A percentile compares a stretch with the other conserved stretches of the same genome.
These are phyloP conservation scores for Sebastes steindachneri DNA, from an alignment of 2,797 vertebrate species.

Conservation along the genomic window DNA sequence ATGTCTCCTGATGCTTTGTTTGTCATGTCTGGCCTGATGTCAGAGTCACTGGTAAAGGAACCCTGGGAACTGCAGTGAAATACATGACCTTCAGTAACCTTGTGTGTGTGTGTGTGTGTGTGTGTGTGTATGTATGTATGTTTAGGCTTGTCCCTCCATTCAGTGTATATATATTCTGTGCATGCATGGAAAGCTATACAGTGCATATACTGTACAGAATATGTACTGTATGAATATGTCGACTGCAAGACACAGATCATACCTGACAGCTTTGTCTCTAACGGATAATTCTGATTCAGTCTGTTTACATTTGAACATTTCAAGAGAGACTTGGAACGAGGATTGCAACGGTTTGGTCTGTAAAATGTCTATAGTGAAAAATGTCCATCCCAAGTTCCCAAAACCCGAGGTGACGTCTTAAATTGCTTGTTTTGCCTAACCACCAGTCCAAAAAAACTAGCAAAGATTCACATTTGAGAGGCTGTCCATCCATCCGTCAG, in stretches of 20 bases:
- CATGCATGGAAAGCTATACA: background rate
- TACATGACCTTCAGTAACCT: slow-evolving; percentile 6
- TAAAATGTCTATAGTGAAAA: background rate
- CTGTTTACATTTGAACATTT: background rate
- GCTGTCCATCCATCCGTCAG: background rate
- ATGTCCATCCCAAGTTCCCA: background rate
- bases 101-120: background rate
- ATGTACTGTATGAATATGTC: background rate
- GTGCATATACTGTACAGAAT: background rate
- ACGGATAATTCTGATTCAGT: background rate
- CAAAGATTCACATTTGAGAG: background rate
- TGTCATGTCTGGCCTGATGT: slow-evolving; percentile 24
- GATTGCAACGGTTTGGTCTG: background rate
- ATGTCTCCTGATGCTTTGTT: slow-evolving; percentile 16
- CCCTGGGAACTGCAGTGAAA: slow-evolving; percentile 4
- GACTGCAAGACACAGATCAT: background rate
- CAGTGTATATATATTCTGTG: background rate
- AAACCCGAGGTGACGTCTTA: too few species aligned
- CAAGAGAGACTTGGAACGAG: background rate
- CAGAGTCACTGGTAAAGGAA: background rate
- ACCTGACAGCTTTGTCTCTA: background rate
- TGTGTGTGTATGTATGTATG: background rate
- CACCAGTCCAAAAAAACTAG: background rate
- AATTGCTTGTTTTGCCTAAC: too few species aligned
- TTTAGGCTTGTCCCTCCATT: background rate